Percentiles rank a stretch among this genome's conserved stretches.
phyloP scores from a whole-genome alignment of 2,113 vertebrate species.

The Chloropsis hardwickii region DNA sequence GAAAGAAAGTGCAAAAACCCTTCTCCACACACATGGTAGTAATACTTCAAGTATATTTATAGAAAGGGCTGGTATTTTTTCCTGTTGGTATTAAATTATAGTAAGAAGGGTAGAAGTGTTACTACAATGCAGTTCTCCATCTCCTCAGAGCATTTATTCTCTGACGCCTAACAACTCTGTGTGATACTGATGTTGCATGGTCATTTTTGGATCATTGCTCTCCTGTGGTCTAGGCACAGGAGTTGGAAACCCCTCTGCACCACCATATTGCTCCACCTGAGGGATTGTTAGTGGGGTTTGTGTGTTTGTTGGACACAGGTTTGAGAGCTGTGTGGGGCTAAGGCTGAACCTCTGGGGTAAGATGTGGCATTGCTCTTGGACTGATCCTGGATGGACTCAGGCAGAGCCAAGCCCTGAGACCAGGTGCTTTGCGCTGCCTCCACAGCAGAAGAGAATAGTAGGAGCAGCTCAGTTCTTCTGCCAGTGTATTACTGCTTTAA shows the following conservation, averaged over 20 bases:
- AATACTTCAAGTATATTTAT: conserved; percentile 19
- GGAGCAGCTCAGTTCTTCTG: not conserved
- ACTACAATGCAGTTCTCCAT: not conserved
- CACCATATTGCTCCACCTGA: not conserved
- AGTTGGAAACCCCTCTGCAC: not conserved
- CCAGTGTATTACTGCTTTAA: not conserved
- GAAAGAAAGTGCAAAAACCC: conserved; percentile 18
- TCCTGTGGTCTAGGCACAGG: not conserved
- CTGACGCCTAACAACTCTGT: not conserved
- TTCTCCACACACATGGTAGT: conserved; percentile 10
- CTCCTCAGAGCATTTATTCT: not conserved
- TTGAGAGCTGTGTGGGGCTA: not conserved
- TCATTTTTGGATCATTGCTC: rapidly evolving
- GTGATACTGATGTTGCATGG: not conserved
- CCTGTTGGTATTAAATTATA: not conserved
- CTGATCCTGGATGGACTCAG: not conserved
- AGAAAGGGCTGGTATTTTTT: conserved; percentile 19
- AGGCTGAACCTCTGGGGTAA: not conserved
- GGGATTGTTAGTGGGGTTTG: not conserved
- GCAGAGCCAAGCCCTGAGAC: not conserved
- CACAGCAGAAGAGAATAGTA: not conserved
- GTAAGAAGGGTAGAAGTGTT: not conserved
- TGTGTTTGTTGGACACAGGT: not conserved
- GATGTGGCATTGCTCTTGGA: rapidly evolving
- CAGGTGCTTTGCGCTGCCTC: not conserved